Base-by-base conservation (phyloP, 2,797 vertebrate species). In the Lophotriccus pileatus region DNA sequence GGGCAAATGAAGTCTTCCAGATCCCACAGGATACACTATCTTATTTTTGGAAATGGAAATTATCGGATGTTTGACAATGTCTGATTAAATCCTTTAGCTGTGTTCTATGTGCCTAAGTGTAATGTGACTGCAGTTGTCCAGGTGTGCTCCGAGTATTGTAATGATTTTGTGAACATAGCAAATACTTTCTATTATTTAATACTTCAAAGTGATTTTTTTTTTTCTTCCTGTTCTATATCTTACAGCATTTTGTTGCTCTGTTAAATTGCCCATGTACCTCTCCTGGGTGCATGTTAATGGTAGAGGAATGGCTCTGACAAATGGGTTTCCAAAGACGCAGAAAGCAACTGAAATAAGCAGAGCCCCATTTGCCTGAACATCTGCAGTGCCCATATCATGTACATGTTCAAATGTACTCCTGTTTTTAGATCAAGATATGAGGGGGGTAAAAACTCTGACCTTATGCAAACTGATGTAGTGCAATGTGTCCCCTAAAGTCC, bases 331-430 rank as follows among this genome's bases (percentile, higher is more conserved):
- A 89, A 58, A 89, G 62, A 27, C 84, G 34, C 22, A n/a, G 82
- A 69, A 32, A 68, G 25, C 12, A 66, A 9, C 34, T 20, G 49
- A 64, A 60, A 49, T 30, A 69, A 87, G 16, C 59, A 80, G 36
- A 80, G 36, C 16, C 27, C n/a, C 5, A 3, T 62, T 49, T 87
- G 28, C 37, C 58, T 78, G 58, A 20, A 7, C 22, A 8, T 24
- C 43, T 70, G 68, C n/a, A 59, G 63, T 32, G 21, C 23, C 66
- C 6, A 1, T 53, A 24, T 49, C 4, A 0, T 25, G 44, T 74
- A 5, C 10, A 2, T 0, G 0, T 68, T 53, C 37, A 39, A 47
- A 80, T 2, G 2, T 19, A 12, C 19, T 46, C 39, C 41, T 2
- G 3, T 16, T 89, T 79, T 89, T 18, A 52, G 32, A 60, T 55